phyloP scores from a whole-genome alignment of 2,888 invertebrate species.

The Monoplex corrugatus region DNA sequence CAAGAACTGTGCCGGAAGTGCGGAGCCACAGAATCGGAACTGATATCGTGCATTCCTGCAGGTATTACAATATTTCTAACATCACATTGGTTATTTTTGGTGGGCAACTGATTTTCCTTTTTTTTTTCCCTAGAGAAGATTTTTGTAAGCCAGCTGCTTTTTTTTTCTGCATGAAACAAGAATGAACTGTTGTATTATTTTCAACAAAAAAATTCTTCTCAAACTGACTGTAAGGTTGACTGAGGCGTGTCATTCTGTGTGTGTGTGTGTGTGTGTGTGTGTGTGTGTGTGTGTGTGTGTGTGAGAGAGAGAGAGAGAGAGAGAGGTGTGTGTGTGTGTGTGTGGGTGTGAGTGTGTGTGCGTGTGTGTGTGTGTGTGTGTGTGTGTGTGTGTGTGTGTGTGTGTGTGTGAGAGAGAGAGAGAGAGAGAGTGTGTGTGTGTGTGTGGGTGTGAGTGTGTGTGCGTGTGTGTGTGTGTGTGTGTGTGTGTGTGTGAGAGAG shows the following conservation, averaged over 20 bases:
- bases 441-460: constrained; percentile 19
- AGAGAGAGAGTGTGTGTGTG: background rate
- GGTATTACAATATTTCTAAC: too few species aligned
- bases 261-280: too few species aligned
- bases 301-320: background rate
- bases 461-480: constrained; percentile 14
- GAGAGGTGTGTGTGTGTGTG: background rate
- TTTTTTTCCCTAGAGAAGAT: too few species aligned
- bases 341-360: background rate
- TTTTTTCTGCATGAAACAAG: too few species aligned
- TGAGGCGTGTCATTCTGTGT: too few species aligned
- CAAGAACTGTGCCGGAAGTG: constrained; percentile 74
- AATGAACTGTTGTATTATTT: too few species aligned
- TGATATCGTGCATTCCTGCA: constrained; percentile 70
- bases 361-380: background rate
- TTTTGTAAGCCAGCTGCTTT: too few species aligned
- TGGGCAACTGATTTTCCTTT: too few species aligned
- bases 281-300: background rate
- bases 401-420: background rate
- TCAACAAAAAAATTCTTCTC: too few species aligned
- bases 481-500: background rate
- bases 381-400: background rate
- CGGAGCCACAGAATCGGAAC: constrained; percentile 70
- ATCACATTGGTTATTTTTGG: too few species aligned
- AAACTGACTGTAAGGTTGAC: too few species aligned